A percentile compares a stretch with the other conserved stretches of the same genome.
Evolutionary conservation across 2,113 vertebrate genomes (phyloP).

Genomic region (Felis chaus): DNA sequence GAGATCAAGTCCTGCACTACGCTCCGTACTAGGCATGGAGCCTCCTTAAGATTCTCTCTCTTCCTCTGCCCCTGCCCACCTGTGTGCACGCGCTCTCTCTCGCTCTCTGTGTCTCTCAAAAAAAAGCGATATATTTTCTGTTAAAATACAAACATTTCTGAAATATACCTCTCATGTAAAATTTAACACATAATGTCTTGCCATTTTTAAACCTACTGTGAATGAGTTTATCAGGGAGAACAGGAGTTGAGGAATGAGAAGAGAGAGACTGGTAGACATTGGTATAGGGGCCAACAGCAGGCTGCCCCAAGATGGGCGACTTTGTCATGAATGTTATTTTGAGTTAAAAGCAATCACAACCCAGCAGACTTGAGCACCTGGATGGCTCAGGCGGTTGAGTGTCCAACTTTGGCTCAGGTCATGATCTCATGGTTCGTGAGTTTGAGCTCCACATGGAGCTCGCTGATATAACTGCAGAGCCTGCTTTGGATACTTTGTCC

Average conservation of each 20-base stretch:
- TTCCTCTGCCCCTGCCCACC: too few species aligned
- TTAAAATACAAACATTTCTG: conserved; percentile 7
- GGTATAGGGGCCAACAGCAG: neutral
- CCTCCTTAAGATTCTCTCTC: too few species aligned
- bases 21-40: too few species aligned
- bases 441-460: too few species aligned
- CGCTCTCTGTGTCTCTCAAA: too few species aligned
- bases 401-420: too few species aligned
- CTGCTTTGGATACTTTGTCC: too few species aligned
- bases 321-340: neutral
- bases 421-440: too few species aligned
- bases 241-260: neutral
- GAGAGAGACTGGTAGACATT: neutral
- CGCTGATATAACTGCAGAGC: too few species aligned
- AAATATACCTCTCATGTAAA: neutral
- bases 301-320: neutral
- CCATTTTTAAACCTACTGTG: neutral
- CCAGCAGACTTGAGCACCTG: neutral
- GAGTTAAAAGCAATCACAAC: neutral
- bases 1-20: too few species aligned
- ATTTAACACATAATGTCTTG: neutral
- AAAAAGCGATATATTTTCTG: neutral
- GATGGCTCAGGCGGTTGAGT: too few species aligned
- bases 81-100: too few species aligned
- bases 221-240: neutral